Evolutionary conservation across 64 coral and sea anemone genomes (phyloP).

Genomic region (Actinia equina): DNA sequence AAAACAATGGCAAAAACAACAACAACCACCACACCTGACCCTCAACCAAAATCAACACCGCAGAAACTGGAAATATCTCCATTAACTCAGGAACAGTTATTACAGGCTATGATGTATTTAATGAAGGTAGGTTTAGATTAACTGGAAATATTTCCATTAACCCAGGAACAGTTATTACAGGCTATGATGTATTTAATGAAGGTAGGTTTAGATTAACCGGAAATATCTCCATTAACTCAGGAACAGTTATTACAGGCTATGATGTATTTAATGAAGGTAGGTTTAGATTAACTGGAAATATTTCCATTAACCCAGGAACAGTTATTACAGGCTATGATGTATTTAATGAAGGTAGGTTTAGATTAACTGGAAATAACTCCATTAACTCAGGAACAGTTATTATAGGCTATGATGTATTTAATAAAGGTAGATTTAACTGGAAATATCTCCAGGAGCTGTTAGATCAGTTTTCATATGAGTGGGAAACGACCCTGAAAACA

Average conservation of each 20-base stretch:
- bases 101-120: slow-evolving; percentile 58
- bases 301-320: slow-evolving; percentile 55
- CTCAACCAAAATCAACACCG: slow-evolving; percentile 9
- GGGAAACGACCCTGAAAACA: too few relatives aligned
- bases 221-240: too few relatives aligned
- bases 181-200: too few relatives aligned
- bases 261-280: slow-evolving; percentile 67
- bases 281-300: slow-evolving; percentile 10
- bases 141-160: too few relatives aligned
- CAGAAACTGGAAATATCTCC: slow-evolving; percentile 30
- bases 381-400: slow-evolving; percentile 58
- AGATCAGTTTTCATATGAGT: too few relatives aligned
- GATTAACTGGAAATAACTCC: too few relatives aligned
- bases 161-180: too few relatives aligned
- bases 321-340: slow-evolving; percentile 44
- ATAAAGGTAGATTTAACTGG: slow-evolving; percentile 54
- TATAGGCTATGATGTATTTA: slow-evolving; percentile 55
- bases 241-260: slow-evolving; percentile 61
- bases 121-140: slow-evolving; percentile 36
- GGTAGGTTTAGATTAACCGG: too few relatives aligned
- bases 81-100: slow-evolving; percentile 59
- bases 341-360: slow-evolving; percentile 62
- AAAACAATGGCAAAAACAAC: slow-evolving; percentile 32
- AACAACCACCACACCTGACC: too few relatives aligned
- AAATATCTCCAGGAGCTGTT: slow-evolving; percentile 16